Base-by-base conservation (phyloP, 2,113 vertebrate species). In the Oreochromis niloticus region DNA sequence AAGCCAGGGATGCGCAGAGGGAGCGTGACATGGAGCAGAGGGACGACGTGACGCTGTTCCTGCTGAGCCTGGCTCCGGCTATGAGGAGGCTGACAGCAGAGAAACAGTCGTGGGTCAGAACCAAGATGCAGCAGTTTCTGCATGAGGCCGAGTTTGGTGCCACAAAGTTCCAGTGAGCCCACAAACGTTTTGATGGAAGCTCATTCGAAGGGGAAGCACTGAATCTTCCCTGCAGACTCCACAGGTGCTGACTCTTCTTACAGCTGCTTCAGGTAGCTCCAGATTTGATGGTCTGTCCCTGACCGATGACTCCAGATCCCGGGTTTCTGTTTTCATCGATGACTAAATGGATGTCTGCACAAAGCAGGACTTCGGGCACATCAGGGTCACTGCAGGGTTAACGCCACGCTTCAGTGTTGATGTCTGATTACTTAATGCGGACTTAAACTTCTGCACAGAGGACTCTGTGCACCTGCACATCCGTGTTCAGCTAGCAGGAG, bases 81-180 rank as follows among this genome's bases (percentile, higher is more conserved):
- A 43, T 93, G 82, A 87, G 92, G 14, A 78, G 92, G 9, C 92
- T 93, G 0, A 52, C 80, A 3, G 24, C 68, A 1, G 63, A 90
- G 17, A 93, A 90, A 27, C 92, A 93, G 87, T 93, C 92, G 1
- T 81, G 75, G 92, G n/a, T 93, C 80, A 19, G 90, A 30, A 90
- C 90, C 57, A 89, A 52, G 80, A 89, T 93, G 2, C 90, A 91
- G 82, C 90, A 91, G 85, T 16, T 91, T 1, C 43, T 93, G 3
- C 90, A 93, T 16, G 84, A 93, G 85, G 87, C 90, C 1, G 82
- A 93, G 85, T 93, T 93, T 4, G 90, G 92, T 0, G 3, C 86
- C 1, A 10, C 39, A 1, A 24, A 6, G 13, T 89, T 91, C 13
- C 78, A 87, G 30, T 89, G 46, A 78, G 46, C 30, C 73, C 46